Conservation (phyloP, 2,797 vertebrate species). For the Crenichthys baileyi region DNA sequence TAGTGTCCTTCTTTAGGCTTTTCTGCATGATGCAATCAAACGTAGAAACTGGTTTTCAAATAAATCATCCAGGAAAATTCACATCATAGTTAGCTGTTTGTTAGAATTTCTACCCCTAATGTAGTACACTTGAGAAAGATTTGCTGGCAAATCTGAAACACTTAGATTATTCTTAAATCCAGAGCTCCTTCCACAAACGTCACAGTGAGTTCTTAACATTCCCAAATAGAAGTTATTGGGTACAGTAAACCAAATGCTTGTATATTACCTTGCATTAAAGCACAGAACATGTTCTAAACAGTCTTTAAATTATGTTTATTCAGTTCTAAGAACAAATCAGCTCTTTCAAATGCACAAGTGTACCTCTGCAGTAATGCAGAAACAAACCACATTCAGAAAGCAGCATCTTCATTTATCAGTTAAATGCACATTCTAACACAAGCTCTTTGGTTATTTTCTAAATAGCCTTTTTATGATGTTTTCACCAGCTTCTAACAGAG, state of each 20-base stretch:
- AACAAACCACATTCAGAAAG: constrained; percentile 36
- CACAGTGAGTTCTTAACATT: background rate
- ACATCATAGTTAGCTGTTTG: background rate
- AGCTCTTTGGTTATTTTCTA: constrained; percentile 38
- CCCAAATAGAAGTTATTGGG: background rate
- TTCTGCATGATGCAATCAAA: background rate
- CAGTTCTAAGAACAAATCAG: too few relatives aligned
- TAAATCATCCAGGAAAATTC: background rate
- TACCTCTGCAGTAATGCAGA: background rate
- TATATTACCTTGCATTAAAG: background rate
- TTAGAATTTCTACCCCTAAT: background rate
- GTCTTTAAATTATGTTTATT: background rate
- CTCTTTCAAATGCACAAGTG: background rate
- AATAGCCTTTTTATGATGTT: constrained; percentile 52
- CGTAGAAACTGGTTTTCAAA: background rate
- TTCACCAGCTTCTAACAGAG: constrained; percentile 44
- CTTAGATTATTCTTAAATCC: background rate
- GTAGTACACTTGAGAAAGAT: background rate
- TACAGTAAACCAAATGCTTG: background rate
- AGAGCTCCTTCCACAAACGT: background rate
- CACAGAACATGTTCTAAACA: background rate
- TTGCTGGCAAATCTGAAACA: background rate
- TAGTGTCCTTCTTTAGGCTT: background rate
- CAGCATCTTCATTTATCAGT: constrained; percentile 10
- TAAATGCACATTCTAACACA: background rate